A percentile compares a stretch with the other conserved stretches of the same genome.
These are phyloP conservation scores for Grammomys surdaster DNA, from an alignment of 2,113 vertebrate species.

Conservation along the genomic window DNA sequence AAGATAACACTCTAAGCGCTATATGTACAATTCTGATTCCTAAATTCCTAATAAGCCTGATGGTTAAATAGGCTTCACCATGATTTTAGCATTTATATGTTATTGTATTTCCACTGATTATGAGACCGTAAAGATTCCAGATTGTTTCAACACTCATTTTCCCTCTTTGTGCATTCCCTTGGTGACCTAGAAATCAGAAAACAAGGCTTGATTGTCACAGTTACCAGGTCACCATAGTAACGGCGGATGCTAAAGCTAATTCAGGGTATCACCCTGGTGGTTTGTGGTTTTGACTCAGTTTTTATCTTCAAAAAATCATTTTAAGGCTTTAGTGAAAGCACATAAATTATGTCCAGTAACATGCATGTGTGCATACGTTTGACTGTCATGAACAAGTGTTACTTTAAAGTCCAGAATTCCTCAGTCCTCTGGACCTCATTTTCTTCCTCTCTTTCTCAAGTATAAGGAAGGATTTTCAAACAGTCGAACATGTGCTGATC, in stretches of 20 bases:
- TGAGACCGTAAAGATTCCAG: background rate
- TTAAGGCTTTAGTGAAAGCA: background rate
- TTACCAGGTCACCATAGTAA: conserved; percentile 32
- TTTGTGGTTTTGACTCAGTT: background rate
- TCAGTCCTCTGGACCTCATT: background rate
- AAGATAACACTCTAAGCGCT: background rate
- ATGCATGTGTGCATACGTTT: background rate
- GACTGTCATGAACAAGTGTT: background rate
- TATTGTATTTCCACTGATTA: background rate
- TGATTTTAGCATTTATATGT: background rate
- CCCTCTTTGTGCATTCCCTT: background rate
- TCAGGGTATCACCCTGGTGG: background rate
- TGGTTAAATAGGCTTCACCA: background rate
- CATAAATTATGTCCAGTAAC: background rate
- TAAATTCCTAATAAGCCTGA: background rate
- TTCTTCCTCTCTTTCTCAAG: background rate
- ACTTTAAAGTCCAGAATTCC: too few species aligned
- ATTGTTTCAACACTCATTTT: background rate
- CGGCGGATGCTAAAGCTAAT: background rate
- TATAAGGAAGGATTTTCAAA: background rate
- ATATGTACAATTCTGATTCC: background rate
- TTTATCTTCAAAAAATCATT: background rate
- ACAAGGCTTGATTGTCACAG: background rate
- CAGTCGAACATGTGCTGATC: background rate
- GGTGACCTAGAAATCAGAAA: background rate